Evolutionary conservation across 37 sponge, comb jelly and placozoan genomes (phyloP), one percentile per base, ranked within the genome.

Genomic region (Spongia lamella): DNA sequence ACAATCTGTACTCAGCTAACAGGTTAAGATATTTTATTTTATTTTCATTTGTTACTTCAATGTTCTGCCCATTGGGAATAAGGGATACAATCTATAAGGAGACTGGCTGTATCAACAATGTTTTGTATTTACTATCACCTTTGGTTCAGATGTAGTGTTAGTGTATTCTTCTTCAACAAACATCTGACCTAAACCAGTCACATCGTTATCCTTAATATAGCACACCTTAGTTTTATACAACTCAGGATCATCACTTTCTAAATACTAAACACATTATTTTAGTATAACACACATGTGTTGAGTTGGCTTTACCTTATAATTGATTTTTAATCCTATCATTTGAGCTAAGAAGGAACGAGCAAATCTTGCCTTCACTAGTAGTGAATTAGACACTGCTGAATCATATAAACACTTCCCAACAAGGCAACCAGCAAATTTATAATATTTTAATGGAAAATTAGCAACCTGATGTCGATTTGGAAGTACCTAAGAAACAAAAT

Each of bases 371-470:
- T 89, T 89, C 34, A 91, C 84, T 35, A 84, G 57, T 24, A 86
- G 77, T 6, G 77, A 47, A 49, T 81, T 89, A n/a, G 84, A 88
- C 62, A 77, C 29, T 20, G 94, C 84, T 61, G 88, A 85, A 61
- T 96, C 97, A 61, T 80, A 87, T 20, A 96, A 54, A 80, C 97
- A 93, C 58, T 93, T 93, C 14, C 97, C 97, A 31, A 96, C 91
- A 34, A 96, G 43, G 35, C 66, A 51, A 17, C 97, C 97, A 65
- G 88, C 88, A 84, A 94, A 88, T 63, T 84, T 69, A 66, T 66
- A 94, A 56, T 88, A 80, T 20, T 78, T 82, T 26, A 84, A 52
- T 33, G 83, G 76, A 39, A 76, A 27, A 11, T 19, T 19, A 0
- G 7, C 9, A 9, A 43, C 47, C 9, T 9, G 5, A 11, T 7